phyloP scores from a whole-genome alignment of 2,797 vertebrate genomes.

The Oreortyx pictus region DNA sequence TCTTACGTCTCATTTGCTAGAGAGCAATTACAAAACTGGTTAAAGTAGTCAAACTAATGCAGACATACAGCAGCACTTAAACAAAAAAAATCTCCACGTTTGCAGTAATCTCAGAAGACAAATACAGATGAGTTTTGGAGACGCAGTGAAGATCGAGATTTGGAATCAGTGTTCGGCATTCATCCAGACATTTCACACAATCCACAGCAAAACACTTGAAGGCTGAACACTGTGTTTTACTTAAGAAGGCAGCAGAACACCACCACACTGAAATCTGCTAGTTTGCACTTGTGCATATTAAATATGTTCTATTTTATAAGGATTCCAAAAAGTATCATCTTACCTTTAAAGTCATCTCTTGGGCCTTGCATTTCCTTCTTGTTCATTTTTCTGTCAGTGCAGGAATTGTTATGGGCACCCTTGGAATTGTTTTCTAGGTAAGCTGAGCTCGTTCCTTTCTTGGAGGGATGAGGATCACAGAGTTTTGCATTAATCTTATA shows the following conservation, averaged over 20 bases:
- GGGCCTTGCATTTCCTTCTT: constrained; percentile 85
- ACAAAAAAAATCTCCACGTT: not conserved
- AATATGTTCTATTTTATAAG: not conserved
- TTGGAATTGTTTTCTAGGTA: constrained; percentile 91
- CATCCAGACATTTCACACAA: not conserved
- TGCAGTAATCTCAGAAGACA: not conserved
- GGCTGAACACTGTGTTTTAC: not conserved
- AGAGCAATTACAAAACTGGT: not conserved
- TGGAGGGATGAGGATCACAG: constrained; percentile 94
- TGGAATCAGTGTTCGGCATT: not conserved
- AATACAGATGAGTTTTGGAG: not conserved
- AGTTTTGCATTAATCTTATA: constrained; percentile 99
- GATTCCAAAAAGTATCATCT: constrained; percentile 35
- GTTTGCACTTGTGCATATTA: not conserved
- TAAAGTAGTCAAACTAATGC: not conserved
- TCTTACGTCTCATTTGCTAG: not conserved
- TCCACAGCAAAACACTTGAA: not conserved
- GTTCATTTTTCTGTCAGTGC: constrained; percentile 89
- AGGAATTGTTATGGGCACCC: constrained; percentile 84
- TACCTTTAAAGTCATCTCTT: constrained; percentile 93
- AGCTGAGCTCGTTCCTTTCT: constrained; percentile 96
- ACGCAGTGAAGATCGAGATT: not conserved
- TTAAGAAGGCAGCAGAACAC: not conserved
- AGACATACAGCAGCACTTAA: not conserved
- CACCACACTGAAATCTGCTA: not conserved